A percentile compares a stretch with the other conserved stretches of the same genome.
These are phyloP conservation scores for Pteronura brasiliensis DNA, from an alignment of 2,113 vertebrate genomes.

Conservation along the genomic window DNA sequence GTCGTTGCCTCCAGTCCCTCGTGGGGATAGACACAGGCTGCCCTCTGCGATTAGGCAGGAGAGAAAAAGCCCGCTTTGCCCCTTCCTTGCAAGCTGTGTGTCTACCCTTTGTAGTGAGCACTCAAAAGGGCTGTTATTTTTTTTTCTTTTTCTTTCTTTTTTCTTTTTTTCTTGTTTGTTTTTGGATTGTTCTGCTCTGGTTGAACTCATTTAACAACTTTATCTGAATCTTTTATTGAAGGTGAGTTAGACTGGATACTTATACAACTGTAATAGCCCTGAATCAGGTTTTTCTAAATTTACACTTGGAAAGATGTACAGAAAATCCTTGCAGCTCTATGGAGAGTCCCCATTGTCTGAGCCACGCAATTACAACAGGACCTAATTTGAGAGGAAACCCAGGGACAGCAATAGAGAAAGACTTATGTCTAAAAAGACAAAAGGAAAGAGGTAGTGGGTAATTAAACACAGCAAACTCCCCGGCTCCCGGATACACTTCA, in stretches of 20 bases:
- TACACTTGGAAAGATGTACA: background rate
- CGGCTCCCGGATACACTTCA: background rate
- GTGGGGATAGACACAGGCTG: background rate
- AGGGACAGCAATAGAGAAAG: background rate
- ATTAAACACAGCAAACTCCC: background rate
- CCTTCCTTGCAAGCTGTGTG: background rate
- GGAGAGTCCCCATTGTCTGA: background rate
- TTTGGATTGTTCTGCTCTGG: background rate
- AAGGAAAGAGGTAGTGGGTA: too few relatives aligned
- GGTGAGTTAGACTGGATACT: background rate
- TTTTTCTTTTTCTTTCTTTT: background rate
- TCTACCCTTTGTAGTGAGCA: background rate
- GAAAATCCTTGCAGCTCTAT: background rate
- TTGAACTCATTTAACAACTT: slow-evolving; percentile 24
- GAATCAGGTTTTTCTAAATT: slow-evolving; percentile 33
- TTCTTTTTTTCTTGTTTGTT: too few relatives aligned
- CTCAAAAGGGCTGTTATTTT: background rate
- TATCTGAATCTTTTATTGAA: background rate
- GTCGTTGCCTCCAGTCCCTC: fast-evolving
- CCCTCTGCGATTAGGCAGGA: background rate
- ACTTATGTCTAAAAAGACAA: background rate
- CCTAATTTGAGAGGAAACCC: background rate
- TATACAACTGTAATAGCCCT: background rate
- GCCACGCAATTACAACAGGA: background rate
- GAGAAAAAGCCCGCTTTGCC: background rate